A percentile compares a stretch with the other conserved stretches of the same genome.
phyloP scores from a whole-genome alignment of 2,113 vertebrate genomes.

The Euleptes europaea region DNA sequence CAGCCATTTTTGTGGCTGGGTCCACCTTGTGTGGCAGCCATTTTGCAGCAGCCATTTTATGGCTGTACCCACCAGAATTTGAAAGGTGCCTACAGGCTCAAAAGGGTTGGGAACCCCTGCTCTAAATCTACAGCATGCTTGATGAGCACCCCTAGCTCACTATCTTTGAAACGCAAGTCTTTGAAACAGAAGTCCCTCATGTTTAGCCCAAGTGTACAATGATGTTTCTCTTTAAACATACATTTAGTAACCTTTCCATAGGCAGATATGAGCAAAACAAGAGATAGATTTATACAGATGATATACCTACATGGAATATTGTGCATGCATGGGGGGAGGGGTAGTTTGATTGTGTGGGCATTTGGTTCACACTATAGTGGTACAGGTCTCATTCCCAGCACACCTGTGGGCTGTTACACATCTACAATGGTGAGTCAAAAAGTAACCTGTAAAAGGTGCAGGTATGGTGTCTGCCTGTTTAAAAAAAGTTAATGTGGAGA shows the following conservation, averaged over 20 bases:
- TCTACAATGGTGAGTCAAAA: too few relatives aligned
- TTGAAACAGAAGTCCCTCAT: background rate
- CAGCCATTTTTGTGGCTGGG: too few relatives aligned
- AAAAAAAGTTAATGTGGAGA: too few relatives aligned
- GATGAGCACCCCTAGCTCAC: too few relatives aligned
- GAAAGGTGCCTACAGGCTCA: too few relatives aligned
- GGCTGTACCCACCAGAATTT: too few relatives aligned
- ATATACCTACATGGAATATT: background rate
- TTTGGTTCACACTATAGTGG: too few relatives aligned
- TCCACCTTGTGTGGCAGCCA: too few relatives aligned
- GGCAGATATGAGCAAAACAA: background rate
- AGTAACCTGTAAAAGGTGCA: background rate
- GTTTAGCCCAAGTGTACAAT: background rate
- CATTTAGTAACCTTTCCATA: background rate
- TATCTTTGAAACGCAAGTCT: background rate
- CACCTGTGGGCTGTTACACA: background rate
- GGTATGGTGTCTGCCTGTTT: background rate
- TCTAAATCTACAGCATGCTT: background rate
- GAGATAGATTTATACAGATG: background rate
- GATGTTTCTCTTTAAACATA: background rate
- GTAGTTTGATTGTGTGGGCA: too few relatives aligned
- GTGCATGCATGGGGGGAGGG: too few relatives aligned
- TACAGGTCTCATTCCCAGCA: background rate
- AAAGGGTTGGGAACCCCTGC: too few relatives aligned
- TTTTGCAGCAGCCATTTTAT: too few relatives aligned